These are phyloP conservation scores for Harpalus rufipes DNA, from an alignment of 2,888 invertebrate genomes.

Conservation along the genomic window DNA sequence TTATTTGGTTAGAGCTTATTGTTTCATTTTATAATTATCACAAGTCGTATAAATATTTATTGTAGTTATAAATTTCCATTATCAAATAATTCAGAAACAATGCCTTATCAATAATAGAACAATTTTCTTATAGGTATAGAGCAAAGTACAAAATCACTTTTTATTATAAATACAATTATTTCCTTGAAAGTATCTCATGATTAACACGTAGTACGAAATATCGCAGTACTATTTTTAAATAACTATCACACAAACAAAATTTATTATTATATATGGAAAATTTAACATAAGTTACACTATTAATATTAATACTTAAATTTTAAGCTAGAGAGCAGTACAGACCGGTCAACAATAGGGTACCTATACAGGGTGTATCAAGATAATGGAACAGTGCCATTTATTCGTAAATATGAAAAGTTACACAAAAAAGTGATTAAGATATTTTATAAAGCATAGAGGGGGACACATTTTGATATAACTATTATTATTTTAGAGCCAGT, in stretches of 20 bases:
- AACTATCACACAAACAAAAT: not conserved
- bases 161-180: conserved; percentile 3
- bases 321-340: no score
- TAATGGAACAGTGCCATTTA: no score
- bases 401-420: no score
- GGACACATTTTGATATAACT: no score
- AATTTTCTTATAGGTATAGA: conserved; percentile 18
- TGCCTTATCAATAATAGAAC: conserved; percentile 60
- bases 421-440: no score
- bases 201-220: not conserved
- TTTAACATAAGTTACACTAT: no score
- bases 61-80: conserved; percentile 60
- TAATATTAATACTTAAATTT: no score
- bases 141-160: conserved; percentile 54
- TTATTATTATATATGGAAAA: not conserved
- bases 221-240: not conserved
- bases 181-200: conserved; percentile 24
- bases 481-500: no score
- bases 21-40: conserved; percentile 47
- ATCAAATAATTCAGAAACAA: conserved; percentile 56
- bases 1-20: conserved; percentile 1
- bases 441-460: no score
- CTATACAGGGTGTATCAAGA: no score
- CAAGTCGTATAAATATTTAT: conserved; percentile 55
- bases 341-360: no score